Evolutionary conservation across 2,888 invertebrate species (phyloP).

Genomic region (Cryptocephalus moraei): DNA sequence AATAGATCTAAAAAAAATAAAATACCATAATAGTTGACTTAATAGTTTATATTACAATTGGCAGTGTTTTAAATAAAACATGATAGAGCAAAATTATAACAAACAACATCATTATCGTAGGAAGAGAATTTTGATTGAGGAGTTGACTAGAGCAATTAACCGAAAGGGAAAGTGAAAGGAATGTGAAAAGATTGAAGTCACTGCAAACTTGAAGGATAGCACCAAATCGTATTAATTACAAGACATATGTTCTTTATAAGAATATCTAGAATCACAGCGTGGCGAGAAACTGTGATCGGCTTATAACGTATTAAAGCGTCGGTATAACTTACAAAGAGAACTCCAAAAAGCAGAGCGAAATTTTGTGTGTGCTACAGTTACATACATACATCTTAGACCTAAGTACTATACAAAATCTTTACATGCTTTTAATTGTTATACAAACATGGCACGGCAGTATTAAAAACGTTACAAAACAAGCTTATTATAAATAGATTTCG

Average conservation of each 20-base stretch:
- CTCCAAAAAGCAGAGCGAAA: conserved; percentile 6
- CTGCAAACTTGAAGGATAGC: conserved; percentile 20
- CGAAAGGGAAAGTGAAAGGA: conserved; percentile 6
- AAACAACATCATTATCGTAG: conserved; percentile 12
- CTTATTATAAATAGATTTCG: conserved; percentile 21
- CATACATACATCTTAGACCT: conserved; percentile 28
- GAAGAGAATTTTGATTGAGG: conserved; percentile 9
- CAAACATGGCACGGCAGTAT: conserved; percentile 36
- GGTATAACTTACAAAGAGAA: conserved; percentile 3
- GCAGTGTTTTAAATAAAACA: conserved; percentile 29
- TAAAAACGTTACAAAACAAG: conserved; percentile 32
- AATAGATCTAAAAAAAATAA: conserved; percentile 8
- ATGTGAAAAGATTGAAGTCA: conserved; percentile 12
- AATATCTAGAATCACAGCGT: conserved; percentile 24
- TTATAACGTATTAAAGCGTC: too few species aligned
- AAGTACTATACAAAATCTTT: conserved; percentile 38
- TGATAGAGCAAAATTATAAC: conserved; percentile 3
- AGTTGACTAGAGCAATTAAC: conserved; percentile 11
- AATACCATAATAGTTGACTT: conserved; percentile 8
- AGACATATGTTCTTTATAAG: conserved; percentile 27
- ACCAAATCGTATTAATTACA: conserved; percentile 21
- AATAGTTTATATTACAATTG: conserved; percentile 33
- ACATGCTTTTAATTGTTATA: conserved; percentile 28
- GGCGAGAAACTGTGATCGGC: conserved; percentile 13
- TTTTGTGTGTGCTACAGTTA: conserved; percentile 11